Evolutionary conservation across 2,888 invertebrate species (phyloP).

Genomic region (Cataglyphis altisquamis): DNA sequence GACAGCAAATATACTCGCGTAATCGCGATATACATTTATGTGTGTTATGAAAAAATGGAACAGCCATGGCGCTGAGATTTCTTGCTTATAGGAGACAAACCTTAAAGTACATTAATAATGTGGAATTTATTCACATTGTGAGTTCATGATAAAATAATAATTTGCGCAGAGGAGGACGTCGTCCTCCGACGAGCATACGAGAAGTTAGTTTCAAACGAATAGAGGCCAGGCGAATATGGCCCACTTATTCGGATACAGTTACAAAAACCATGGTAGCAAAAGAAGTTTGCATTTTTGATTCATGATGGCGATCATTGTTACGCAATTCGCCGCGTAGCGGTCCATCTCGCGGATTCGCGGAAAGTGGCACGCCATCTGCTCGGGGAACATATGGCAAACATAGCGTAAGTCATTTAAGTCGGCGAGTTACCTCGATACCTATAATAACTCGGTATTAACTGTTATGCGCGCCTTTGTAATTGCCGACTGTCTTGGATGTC

Average conservation of each 20-base stretch:
- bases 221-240: not conserved
- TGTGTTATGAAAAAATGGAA: not conserved
- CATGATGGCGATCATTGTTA: conserved; percentile 51
- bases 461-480: conserved; percentile 53
- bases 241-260: conserved; percentile 48
- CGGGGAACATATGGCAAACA: conserved; percentile 76
- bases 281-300: conserved; percentile 32
- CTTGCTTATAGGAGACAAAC: not conserved
- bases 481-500: conserved; percentile 24
- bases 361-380: conserved; percentile 82
- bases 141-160: not conserved
- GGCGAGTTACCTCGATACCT: conserved; percentile 53
- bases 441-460: conserved; percentile 58
- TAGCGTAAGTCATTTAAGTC: conserved; percentile 63
- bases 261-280: conserved; percentile 5
- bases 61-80: not conserved
- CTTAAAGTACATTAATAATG: not conserved
- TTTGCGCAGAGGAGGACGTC: not conserved
- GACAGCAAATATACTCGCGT: not conserved
- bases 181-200: not conserved
- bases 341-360: conserved; percentile 64
- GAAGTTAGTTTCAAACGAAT: not conserved
- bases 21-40: not conserved
- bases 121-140: not conserved
- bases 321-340: conserved; percentile 69